Conservation (phyloP, 2,797 vertebrate species). For the Emys orbicularis region DNA sequence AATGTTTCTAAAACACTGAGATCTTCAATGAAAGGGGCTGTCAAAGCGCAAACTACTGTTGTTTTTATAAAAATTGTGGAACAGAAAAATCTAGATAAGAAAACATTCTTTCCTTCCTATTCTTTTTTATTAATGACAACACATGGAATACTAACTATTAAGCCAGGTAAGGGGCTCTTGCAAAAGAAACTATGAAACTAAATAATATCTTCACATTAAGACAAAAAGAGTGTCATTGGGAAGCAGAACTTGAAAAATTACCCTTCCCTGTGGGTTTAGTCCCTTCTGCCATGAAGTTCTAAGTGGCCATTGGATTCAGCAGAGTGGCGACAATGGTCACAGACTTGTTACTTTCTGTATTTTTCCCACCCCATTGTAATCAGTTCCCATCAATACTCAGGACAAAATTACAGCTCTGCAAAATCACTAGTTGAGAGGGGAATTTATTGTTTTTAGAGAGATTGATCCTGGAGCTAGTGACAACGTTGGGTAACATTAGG, state of each 20-base stretch:
- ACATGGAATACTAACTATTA: neutral
- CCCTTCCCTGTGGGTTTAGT: neutral
- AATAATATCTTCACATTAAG: neutral
- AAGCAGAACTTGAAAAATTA: neutral
- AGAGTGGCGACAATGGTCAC: neutral
- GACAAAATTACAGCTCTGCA: neutral
- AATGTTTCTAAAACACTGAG: neutral
- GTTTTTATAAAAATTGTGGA: neutral
- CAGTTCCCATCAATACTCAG: neutral
- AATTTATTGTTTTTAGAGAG: neutral
- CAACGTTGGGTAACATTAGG: neutral
- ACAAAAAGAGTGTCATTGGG: neutral
- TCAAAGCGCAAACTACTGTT: accelerated
- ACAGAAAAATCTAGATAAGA: neutral
- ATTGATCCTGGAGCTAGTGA: neutral
- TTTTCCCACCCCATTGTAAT: constrained; percentile 13
- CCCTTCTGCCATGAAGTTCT: neutral
- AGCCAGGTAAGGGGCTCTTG: accelerated
- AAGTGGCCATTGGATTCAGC: constrained; percentile 7
- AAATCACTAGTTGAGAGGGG: neutral
- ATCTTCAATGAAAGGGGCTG: neutral
- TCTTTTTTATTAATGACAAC: neutral
- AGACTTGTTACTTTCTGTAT: neutral
- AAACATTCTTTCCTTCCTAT: too few relatives aligned
- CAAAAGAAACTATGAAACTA: neutral